phyloP scores from a whole-genome alignment of 2,797 vertebrate genomes.

The Cottoperca gobio region DNA sequence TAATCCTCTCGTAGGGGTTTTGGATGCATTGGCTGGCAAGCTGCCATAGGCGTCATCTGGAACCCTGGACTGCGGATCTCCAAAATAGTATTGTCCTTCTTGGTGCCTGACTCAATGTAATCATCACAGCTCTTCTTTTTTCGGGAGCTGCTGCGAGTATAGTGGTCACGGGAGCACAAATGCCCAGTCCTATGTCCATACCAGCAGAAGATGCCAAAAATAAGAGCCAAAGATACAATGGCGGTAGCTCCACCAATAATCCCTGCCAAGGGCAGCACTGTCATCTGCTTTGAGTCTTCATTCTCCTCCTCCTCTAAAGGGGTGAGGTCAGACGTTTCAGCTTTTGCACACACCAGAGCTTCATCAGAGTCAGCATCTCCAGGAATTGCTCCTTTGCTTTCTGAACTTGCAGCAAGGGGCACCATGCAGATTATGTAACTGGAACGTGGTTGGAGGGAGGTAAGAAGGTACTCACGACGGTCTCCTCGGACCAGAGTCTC shows the following conservation, averaged over 20 bases:
- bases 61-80: constrained; percentile 92
- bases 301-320: constrained; percentile 83
- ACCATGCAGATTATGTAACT: constrained; percentile 96
- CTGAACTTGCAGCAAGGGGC: constrained; percentile 85
- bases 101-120: constrained; percentile 94
- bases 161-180: constrained; percentile 87
- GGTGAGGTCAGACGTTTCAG: constrained; percentile 87
- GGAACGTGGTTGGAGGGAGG: constrained; percentile 90
- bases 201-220: constrained; percentile 92
- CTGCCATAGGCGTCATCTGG: constrained; percentile 93
- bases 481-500: constrained; percentile 94
- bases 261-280: constrained; percentile 88
- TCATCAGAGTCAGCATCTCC: constrained; percentile 86
- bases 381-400: constrained; percentile 72
- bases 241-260: constrained; percentile 91
- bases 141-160: constrained; percentile 87
- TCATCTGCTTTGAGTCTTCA: constrained; percentile 78
- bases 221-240: constrained; percentile 90
- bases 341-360: constrained; percentile 92
- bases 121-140: constrained; percentile 92
- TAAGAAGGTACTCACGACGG: constrained; percentile 92
- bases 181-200: constrained; percentile 89
- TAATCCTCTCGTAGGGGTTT: constrained; percentile 92
- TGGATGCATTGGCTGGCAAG: constrained; percentile 83
- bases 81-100: constrained; percentile 95